phyloP scores from a whole-genome alignment of 2,113 vertebrate species.

The Phalacrocorax pelagicus region DNA sequence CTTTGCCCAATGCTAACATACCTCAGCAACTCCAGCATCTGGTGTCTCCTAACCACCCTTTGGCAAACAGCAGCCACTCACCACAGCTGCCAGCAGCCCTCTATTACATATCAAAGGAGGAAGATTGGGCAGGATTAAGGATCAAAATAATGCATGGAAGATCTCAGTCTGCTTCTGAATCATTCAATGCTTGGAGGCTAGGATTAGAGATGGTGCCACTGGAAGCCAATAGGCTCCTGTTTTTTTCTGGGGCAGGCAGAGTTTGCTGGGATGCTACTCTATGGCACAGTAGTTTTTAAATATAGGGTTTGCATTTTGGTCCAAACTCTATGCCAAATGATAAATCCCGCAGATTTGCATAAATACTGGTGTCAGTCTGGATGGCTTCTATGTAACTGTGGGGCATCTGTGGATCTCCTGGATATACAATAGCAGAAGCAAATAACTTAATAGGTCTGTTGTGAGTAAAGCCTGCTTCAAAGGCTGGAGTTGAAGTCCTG shows the following conservation, averaged over 20 bases:
- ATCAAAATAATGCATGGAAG: constrained; percentile 1
- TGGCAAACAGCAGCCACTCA: neutral
- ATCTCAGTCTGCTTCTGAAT: constrained; percentile 31
- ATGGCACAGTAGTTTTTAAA: neutral
- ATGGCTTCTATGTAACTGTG: constrained; percentile 51
- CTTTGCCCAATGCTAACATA: neutral
- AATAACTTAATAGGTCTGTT: constrained; percentile 62
- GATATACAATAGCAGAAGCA: constrained; percentile 53
- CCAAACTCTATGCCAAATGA: neutral
- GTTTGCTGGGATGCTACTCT: neutral
- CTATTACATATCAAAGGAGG: constrained; percentile 8
- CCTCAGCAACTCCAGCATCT: neutral
- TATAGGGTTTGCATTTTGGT: neutral
- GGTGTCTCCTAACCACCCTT: neutral
- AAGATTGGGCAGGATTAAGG: constrained; percentile 2
- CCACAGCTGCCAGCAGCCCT: neutral
- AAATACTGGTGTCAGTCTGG: constrained; percentile 37
- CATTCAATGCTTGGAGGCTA: neutral
- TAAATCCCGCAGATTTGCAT: constrained; percentile 40
- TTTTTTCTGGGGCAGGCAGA: neutral
- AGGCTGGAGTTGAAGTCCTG: constrained; percentile 26
- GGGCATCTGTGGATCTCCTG: constrained; percentile 56
- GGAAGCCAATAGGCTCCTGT: neutral
- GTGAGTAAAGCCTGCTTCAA: constrained; percentile 59
- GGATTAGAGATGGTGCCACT: constrained; percentile 41